Percentiles rank a stretch among this genome's conserved stretches.
Evolutionary conservation across 2,113 vertebrate genomes (phyloP).

Genomic region (Charina bottae): DNA sequence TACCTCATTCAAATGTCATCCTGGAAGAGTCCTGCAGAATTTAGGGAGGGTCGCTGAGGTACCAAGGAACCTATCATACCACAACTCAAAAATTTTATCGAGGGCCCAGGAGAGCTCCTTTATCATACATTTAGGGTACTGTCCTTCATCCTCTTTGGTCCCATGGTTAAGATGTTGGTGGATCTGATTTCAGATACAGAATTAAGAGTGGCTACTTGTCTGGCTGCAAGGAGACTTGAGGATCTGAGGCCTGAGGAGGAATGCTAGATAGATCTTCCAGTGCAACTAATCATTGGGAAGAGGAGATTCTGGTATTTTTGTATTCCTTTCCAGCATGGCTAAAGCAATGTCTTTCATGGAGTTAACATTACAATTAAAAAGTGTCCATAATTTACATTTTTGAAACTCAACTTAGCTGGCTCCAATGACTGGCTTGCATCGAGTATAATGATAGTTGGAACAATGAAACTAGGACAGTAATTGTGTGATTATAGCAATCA

Average conservation of each 20-base stretch:
- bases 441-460: background rate
- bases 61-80: background rate
- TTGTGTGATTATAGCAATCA: background rate
- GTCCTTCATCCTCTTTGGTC: background rate
- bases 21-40: background rate
- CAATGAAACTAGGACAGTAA: background rate
- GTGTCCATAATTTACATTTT: background rate
- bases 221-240: background rate
- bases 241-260: background rate
- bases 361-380: background rate
- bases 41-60: background rate
- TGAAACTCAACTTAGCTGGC: background rate
- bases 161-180: background rate
- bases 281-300: background rate
- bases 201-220: background rate
- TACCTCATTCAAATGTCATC: background rate
- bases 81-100: background rate
- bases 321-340: background rate
- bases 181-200: background rate
- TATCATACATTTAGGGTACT: background rate
- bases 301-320: background rate
- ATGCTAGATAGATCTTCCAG: background rate
- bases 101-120: background rate
- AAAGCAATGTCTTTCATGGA: background rate
- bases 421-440: background rate